Conservation (phyloP, 2,113 vertebrate species). For the Thryonomys swinderianus region DNA sequence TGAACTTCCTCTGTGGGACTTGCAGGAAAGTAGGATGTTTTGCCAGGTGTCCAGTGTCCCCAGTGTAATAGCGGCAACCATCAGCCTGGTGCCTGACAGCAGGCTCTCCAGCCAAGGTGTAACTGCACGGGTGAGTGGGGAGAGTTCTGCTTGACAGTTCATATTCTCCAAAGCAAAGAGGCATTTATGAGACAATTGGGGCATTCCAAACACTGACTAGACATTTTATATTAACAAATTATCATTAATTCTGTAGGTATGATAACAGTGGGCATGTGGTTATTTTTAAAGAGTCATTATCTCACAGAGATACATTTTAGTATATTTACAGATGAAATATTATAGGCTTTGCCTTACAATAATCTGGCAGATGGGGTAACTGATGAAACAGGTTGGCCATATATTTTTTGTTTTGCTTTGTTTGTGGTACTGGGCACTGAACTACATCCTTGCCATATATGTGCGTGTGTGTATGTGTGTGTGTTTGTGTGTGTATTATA, state of each 20-base stretch:
- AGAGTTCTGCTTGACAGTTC: slow-evolving; percentile 16
- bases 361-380: slow-evolving; percentile 20
- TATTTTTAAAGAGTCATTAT: slow-evolving; percentile 10
- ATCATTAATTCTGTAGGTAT: slow-evolving; percentile 44
- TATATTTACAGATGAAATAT: slow-evolving; percentile 29
- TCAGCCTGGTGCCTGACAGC: background rate
- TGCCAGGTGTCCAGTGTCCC: slow-evolving; percentile 28
- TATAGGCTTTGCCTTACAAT: background rate
- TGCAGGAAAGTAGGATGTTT: slow-evolving; percentile 62
- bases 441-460: background rate
- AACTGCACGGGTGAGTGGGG: background rate
- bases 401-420: background rate
- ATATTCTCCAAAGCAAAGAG: background rate
- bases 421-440: background rate
- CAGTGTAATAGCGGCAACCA: background rate
- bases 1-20: slow-evolving; percentile 40
- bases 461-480: too few relatives aligned
- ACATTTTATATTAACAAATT: slow-evolving; percentile 37
- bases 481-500: too few relatives aligned
- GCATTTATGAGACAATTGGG: background rate
- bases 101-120: slow-evolving; percentile 16
- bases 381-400: background rate
- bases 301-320: slow-evolving; percentile 1
- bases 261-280: background rate
- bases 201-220: background rate